Evolutionary conservation across 2,113 vertebrate species (phyloP).

Genomic region (Ariopsis seemanni): DNA sequence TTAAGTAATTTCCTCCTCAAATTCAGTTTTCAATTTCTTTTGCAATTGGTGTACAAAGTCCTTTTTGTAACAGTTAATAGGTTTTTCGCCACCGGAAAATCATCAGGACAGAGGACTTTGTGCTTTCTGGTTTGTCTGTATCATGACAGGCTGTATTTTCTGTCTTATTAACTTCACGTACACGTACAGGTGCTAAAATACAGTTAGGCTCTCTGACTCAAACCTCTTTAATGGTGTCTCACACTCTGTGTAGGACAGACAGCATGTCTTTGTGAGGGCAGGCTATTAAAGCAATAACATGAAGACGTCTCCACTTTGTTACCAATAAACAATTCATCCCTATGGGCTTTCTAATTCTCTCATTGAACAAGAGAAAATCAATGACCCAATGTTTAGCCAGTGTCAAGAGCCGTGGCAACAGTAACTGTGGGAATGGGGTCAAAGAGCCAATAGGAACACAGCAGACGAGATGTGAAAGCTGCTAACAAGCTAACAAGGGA

Average conservation of each 20-base stretch:
- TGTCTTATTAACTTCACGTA: neutral
- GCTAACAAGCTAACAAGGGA: conserved; percentile 49
- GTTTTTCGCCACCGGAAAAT: neutral
- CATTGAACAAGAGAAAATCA: neutral
- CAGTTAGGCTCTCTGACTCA: neutral
- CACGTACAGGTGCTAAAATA: too few relatives aligned
- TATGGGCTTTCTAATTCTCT: neutral
- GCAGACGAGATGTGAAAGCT: conserved; percentile 5
- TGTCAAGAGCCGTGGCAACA: conserved; percentile 20
- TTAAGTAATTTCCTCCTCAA: too few relatives aligned
- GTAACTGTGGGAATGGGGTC: conserved; percentile 41
- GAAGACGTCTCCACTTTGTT: neutral
- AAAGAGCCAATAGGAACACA: conserved; percentile 26
- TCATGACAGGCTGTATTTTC: neutral
- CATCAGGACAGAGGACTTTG: neutral
- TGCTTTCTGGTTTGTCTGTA: neutral
- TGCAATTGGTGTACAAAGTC: too few relatives aligned
- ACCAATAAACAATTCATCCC: neutral
- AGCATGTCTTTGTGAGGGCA: neutral
- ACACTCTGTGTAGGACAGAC: neutral
- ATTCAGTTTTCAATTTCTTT: too few relatives aligned
- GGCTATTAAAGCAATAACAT: neutral
- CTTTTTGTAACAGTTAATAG: neutral
- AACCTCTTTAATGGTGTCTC: neutral
- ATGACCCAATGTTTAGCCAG: conserved; percentile 3